Percentiles rank a stretch among this genome's conserved stretches.
Conservation (phyloP, 2,113 vertebrate genomes). For the Etia nguti region DNA sequence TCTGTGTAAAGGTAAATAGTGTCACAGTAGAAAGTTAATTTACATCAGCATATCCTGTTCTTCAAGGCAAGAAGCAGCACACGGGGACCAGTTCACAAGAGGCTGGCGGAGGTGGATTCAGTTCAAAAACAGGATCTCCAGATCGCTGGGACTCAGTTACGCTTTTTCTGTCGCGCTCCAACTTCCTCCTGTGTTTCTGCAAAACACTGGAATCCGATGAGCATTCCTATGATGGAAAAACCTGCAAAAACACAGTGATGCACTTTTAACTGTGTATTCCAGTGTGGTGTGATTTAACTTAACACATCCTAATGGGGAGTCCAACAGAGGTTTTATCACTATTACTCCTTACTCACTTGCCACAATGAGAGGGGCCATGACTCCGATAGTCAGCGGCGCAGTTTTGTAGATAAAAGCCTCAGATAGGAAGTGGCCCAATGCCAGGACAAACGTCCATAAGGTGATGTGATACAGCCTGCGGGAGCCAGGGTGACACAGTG, state of each 20-base stretch:
- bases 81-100: background rate
- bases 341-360: slow-evolving; percentile 68
- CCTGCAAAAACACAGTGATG: slow-evolving; percentile 66
- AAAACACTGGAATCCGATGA: slow-evolving; percentile 86
- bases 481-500: background rate
- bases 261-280: background rate
- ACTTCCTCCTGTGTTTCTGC: slow-evolving; percentile 72
- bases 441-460: slow-evolving; percentile 90
- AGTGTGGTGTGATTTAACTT: background rate
- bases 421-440: slow-evolving; percentile 88
- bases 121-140: background rate
- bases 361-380: slow-evolving; percentile 93
- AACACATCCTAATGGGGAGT: background rate
- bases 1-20: background rate
- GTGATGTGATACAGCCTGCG: slow-evolving; percentile 93
- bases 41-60: background rate
- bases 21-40: background rate
- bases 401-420: slow-evolving; percentile 91
- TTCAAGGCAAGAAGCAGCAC: background rate
- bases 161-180: slow-evolving; percentile 82
- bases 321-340: background rate
- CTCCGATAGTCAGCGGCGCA: slow-evolving; percentile 84
- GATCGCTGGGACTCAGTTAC: slow-evolving; percentile 72
- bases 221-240: slow-evolving; percentile 89
- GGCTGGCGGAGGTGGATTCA: background rate